Evolutionary conservation across 1,140 invertebrate genomes (phyloP).

Genomic region (Colletes gigas): DNA sequence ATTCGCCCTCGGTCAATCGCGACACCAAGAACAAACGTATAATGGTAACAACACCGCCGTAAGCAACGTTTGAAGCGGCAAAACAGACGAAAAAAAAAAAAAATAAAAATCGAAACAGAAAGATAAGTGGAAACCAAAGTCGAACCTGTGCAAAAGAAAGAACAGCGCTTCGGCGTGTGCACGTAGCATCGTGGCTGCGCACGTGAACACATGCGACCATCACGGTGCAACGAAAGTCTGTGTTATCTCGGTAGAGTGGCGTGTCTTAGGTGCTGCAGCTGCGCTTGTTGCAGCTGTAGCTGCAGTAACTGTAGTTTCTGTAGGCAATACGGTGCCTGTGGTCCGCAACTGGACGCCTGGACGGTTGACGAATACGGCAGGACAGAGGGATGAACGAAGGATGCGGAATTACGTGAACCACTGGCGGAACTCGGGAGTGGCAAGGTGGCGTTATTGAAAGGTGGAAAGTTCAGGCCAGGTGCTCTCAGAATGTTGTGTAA

Average conservation of each 20-base stretch:
- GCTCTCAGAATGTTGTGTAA: constrained; percentile 70
- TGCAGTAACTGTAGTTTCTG: constrained; percentile 71
- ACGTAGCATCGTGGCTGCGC: constrained; percentile 51
- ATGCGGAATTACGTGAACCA: constrained; percentile 43
- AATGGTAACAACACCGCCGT: background rate
- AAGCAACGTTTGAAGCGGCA: background rate
- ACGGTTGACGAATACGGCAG: constrained; percentile 40
- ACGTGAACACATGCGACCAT: constrained; percentile 53
- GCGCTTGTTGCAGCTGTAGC: constrained; percentile 68
- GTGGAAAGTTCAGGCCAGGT: constrained; percentile 42
- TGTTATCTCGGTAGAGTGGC: constrained; percentile 76
- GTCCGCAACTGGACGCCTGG: constrained; percentile 27
- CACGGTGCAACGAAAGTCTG: constrained; percentile 52
- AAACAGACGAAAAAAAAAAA: background rate
- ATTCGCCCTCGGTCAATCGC: background rate
- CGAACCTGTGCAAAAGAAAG: constrained; percentile 79
- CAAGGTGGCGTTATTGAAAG: constrained; percentile 31
- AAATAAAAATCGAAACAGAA: constrained; percentile 42
- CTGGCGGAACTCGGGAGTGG: constrained; percentile 11
- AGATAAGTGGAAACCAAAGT: constrained; percentile 71
- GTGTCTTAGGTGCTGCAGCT: constrained; percentile 72
- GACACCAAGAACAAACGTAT: background rate
- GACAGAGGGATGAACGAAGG: constrained; percentile 59
- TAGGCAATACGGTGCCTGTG: constrained; percentile 57
- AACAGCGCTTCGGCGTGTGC: constrained; percentile 71